Base-by-base conservation (phyloP, 2,888 invertebrate species). In the Diaphora mendica region DNA sequence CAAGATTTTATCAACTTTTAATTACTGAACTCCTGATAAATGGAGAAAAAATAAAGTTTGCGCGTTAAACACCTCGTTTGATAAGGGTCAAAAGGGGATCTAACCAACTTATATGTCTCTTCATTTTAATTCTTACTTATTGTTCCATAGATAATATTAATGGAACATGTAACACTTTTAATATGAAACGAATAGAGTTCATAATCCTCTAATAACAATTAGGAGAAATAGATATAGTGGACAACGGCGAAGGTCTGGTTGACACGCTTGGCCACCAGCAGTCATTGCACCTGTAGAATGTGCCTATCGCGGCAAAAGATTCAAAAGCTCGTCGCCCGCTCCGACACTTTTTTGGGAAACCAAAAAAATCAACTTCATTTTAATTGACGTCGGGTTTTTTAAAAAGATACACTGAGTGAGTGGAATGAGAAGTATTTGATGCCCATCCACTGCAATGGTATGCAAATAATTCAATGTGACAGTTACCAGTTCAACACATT, bases 271-370 rank as follows among this genome's bases (percentile, higher is more conserved):
- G 86, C 95, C 95, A 94, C 95, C 94, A 85, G 85, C 89, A 87
- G 88, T 91, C 89, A 86, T 86, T 87, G 92, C 94, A 94, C 94
- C 94, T 94, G 93, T 94, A 93, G 93, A 93, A 93, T 92, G 91
- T 83, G 79, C 87, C 91, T 94, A 95, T 95, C 95, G 88, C 89
- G 83, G 86, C 88, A 85, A 89, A 89, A 94, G 95, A 95, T 95
- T 94, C 94, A 95, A 94, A 94, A 93, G 92, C 88, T 83, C 82
- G 79, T 79, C 79, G 74, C 78, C 73, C 82, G 87, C 87, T 87
- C 87, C 85, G 86, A 90, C 91, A 91, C 91, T 92, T 92, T 92
- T 91, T 90, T 87, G 84, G 86, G 84, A 85, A 89, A 87, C 82
- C 83, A 81, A 86, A 89, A 91, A 90, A 87, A 74, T 81, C 88